A percentile compares a stretch with the other conserved stretches of the same genome.
Evolutionary conservation across 1,140 invertebrate species (phyloP).

Genomic region (Bombus turneri): DNA sequence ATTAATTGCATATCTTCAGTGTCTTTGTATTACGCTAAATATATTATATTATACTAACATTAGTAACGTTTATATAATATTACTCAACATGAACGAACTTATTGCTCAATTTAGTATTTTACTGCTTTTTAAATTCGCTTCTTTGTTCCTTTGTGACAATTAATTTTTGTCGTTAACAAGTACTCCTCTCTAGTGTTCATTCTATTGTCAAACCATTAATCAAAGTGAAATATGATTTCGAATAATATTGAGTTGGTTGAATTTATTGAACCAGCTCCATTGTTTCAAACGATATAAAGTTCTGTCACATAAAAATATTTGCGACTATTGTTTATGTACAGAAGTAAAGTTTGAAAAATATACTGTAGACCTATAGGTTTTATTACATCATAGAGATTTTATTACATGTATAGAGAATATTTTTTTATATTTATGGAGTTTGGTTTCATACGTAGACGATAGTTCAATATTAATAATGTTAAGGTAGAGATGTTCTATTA

Average conservation of each 20-base stretch:
- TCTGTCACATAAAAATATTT: neutral
- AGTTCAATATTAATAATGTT: too few species aligned
- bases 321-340: neutral
- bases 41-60: too few species aligned
- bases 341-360: neutral
- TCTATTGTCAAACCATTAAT: neutral
- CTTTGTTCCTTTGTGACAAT: neutral
- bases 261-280: neutral
- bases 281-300: neutral
- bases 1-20: too few species aligned
- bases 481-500: too few species aligned
- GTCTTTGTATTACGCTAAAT: too few species aligned
- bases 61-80: too few species aligned
- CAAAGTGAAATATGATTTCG: slow-evolving; percentile 10
- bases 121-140: too few species aligned
- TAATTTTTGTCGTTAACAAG: neutral
- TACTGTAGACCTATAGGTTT: neutral
- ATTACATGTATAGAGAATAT: too few species aligned
- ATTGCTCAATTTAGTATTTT: too few species aligned
- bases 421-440: too few species aligned
- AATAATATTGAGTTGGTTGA: neutral
- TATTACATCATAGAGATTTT: neutral
- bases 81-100: too few species aligned
- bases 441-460: too few species aligned
- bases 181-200: neutral